phyloP scores from a whole-genome alignment of 1,140 invertebrate genomes.

The Lucilia sericata region DNA sequence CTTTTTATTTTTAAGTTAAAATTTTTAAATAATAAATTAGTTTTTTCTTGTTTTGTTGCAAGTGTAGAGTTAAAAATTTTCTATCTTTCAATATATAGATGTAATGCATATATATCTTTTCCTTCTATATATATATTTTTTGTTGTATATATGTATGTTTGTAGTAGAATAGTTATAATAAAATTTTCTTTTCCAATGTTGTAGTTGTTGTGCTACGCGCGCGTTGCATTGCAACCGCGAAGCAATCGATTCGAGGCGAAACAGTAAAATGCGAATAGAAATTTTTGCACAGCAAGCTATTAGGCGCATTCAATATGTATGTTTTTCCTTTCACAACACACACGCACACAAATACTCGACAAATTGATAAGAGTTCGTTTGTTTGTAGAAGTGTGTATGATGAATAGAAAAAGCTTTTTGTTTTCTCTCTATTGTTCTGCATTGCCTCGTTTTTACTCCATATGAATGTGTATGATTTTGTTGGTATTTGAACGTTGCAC shows the following conservation, averaged over 20 bases:
- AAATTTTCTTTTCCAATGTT: conserved; percentile 39
- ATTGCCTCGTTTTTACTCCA: not conserved
- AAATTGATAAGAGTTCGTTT: not conserved
- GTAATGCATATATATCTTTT: too few relatives aligned
- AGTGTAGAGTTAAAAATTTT: not conserved
- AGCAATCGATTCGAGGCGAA: conserved; percentile 46
- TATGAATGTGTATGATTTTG: not conserved
- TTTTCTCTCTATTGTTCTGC: not conserved
- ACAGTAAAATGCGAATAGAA: conserved; percentile 38
- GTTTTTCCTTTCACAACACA: not conserved
- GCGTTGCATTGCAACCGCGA: conserved; percentile 39
- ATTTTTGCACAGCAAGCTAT: conserved; percentile 36
- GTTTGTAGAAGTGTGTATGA: not conserved
- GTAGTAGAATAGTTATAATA: conserved; percentile 11
- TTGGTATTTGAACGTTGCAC: not conserved
- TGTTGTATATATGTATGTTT: too few relatives aligned
- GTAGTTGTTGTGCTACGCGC: conserved; percentile 34
- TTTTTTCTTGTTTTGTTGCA: not conserved
- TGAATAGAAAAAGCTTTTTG: not conserved
- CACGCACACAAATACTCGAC: too few relatives aligned
- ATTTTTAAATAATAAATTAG: not conserved
- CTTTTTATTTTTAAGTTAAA: not conserved
- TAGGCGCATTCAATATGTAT: conserved; percentile 38
- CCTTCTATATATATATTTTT: not conserved
- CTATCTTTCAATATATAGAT: not conserved